phyloP scores from a whole-genome alignment of 2,888 invertebrate genomes.

The Bellardia bayeri region DNA sequence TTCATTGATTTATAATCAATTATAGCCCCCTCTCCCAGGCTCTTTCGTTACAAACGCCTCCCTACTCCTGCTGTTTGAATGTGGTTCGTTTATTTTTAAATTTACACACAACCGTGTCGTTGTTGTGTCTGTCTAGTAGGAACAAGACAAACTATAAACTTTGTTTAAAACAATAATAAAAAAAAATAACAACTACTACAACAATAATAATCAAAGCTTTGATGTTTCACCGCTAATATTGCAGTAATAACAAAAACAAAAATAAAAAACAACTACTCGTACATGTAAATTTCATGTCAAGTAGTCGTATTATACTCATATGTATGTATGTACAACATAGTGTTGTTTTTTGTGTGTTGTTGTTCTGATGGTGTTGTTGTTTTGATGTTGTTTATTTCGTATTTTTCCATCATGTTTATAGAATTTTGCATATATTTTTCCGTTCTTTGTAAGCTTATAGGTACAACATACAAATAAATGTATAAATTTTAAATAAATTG shows the following conservation, averaged over 20 bases:
- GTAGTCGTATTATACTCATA: slow-evolving; percentile 39
- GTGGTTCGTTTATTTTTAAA: slow-evolving; percentile 39
- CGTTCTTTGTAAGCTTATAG: slow-evolving; percentile 36
- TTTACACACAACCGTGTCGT: slow-evolving; percentile 35
- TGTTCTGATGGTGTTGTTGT: slow-evolving; percentile 36
- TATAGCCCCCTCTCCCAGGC: neutral
- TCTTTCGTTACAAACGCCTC: neutral
- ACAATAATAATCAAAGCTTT: slow-evolving; percentile 68
- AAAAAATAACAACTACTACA: slow-evolving; percentile 22
- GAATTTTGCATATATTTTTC: slow-evolving; percentile 54
- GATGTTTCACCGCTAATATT: slow-evolving; percentile 68
- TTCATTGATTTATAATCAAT: slow-evolving; percentile 69
- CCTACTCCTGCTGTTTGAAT: neutral
- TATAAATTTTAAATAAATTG: slow-evolving; percentile 69
- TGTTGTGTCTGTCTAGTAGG: slow-evolving; percentile 28
- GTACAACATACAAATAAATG: slow-evolving; percentile 39
- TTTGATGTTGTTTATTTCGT: slow-evolving; percentile 57
- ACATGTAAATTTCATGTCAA: slow-evolving; percentile 69
- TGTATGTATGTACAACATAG: neutral
- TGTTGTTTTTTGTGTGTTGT: slow-evolving; percentile 19
- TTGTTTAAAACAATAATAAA: slow-evolving; percentile 36
- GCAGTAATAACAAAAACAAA: slow-evolving; percentile 53
- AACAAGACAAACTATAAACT: slow-evolving; percentile 48
- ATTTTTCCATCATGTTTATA: slow-evolving; percentile 66
- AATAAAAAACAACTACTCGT: slow-evolving; percentile 28